Conservation (phyloP, 2,113 vertebrate species). For the Aegotheles bennettii region DNA sequence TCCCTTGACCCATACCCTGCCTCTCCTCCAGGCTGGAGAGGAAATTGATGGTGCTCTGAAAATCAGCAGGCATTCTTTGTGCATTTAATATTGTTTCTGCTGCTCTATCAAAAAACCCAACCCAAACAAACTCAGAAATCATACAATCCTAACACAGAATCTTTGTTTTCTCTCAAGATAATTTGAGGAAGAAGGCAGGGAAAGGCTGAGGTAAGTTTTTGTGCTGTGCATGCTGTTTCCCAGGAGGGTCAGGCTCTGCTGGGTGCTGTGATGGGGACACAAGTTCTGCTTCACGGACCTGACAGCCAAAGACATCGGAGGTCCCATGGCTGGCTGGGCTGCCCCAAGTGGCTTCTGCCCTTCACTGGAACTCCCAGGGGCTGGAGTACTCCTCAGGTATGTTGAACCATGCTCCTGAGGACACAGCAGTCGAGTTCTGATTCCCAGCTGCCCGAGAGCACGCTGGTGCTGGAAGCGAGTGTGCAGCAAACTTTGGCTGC, state of each 20-base stretch:
- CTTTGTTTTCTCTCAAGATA: not conserved
- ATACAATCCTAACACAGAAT: not conserved
- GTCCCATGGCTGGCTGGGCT: rapidly evolving
- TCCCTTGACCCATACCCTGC: not conserved
- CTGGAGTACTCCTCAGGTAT: not conserved
- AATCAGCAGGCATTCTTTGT: not conserved
- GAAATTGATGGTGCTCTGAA: not conserved
- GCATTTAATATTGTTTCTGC: not conserved
- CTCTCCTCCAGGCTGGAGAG: not conserved
- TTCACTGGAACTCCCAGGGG: not conserved
- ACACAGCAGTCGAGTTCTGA: rapidly evolving
- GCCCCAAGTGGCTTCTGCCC: not conserved
- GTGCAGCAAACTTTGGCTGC: not conserved
- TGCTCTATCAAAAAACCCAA: not conserved
- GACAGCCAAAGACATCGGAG: not conserved
- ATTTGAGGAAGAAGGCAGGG: not conserved
- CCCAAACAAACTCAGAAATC: not conserved
- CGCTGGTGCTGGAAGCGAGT: rapidly evolving
- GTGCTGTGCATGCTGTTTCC: rapidly evolving
- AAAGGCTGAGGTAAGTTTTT: not conserved
- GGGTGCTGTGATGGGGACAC: not conserved
- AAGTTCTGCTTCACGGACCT: not conserved
- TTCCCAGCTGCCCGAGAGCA: not conserved
- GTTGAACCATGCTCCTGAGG: not conserved
- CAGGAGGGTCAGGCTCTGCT: not conserved